Evolutionary conservation across 2,113 vertebrate species (phyloP).

Genomic region (Labeo rohita): DNA sequence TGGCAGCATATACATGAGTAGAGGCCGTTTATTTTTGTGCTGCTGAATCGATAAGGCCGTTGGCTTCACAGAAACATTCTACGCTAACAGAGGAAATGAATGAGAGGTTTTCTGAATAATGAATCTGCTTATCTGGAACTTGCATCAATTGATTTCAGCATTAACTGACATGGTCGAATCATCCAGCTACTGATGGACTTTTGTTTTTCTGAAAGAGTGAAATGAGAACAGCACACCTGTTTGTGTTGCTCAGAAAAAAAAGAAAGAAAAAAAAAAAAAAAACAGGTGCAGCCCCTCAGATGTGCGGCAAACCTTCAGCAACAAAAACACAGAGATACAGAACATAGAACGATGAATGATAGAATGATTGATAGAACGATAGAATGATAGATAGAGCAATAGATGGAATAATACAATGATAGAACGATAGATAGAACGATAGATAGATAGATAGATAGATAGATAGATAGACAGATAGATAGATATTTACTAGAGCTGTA

Average conservation of each 20-base stretch:
- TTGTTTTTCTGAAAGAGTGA: constrained; percentile 21
- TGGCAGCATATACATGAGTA: too few relatives aligned
- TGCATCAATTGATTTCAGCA: not conserved
- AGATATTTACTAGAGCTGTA: not conserved
- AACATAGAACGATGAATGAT: not conserved
- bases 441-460: not conserved
- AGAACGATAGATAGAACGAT: not conserved
- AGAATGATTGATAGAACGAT: not conserved
- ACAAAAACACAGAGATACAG: not conserved
- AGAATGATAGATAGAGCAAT: not conserved
- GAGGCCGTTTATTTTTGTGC: not conserved
- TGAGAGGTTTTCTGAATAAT: not conserved
- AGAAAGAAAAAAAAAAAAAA: too few relatives aligned
- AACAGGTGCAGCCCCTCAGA: not conserved
- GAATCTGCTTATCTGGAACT: not conserved
- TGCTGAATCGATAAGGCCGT: not conserved
- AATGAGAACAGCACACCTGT: not conserved
- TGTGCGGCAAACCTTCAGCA: not conserved
- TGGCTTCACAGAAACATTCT: not conserved
- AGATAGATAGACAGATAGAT: not conserved
- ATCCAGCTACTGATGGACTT: not conserved
- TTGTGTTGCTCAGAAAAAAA: not conserved
- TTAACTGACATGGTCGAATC: not conserved
- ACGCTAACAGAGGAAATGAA: not conserved
- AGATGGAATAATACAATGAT: not conserved